Evolutionary conservation across 2,888 invertebrate genomes (phyloP), one percentile per base, ranked within the genome.

Genomic region (Lutraria lutraria): DNA sequence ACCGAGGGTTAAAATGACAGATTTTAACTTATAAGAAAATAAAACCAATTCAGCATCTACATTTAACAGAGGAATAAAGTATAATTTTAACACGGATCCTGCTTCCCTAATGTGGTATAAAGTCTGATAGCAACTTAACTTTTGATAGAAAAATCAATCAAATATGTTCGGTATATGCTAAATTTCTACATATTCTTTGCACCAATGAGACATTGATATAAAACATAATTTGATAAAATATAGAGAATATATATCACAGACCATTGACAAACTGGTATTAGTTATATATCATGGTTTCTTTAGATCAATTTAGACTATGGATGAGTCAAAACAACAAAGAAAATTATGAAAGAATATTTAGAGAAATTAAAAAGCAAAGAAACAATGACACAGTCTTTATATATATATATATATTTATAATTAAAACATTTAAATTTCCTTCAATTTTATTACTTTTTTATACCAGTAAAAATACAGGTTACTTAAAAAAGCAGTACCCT

Each of bases 41-140:
- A 68, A 68, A 68, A n/a, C 12, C 25, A 1, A 68, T 68, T 68
- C 63, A 68, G 25, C 25, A 68, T 68, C 63, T 25, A 68, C 25
- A n/a, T 68, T 68, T 68, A 25, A 68, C 63, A 25, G 63, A 68
- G 13, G 63, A n/a, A 68, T 25, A 68, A n/a, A n/a, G 25, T 25
- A 68, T 68, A 68, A 68, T 25, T n/a, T 25, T 25, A 68, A n/a
- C 43, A 43, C 43, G 8, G 25, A n/a, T 68, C 4, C 25, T 25
- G 8, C 25, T 8, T n/a, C 6, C 34, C 10, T 76, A 76, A 76
- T 31, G 76, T 76, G 76, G 31, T 76, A 34, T 31, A 25, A 76
- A 76, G 76, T 76, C 76, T 76, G 63, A 68, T 25, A 68, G n/a
- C 63, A 68, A 68, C 63, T 68, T 68, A 68, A 25, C 25, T 68